Evolutionary conservation across 2,113 vertebrate species (phyloP).

Genomic region (Hippopotamus amphibius): DNA sequence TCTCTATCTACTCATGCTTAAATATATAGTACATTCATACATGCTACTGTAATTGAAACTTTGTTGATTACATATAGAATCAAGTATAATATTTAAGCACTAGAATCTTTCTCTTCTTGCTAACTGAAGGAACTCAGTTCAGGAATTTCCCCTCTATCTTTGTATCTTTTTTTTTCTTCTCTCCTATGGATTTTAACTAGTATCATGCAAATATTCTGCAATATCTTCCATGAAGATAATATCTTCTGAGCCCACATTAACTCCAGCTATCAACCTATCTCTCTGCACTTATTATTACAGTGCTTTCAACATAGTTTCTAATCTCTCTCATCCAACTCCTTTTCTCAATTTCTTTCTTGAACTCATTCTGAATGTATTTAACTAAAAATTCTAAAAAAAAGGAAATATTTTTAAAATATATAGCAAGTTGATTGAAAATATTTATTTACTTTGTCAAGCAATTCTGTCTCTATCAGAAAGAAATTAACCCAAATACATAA

Average conservation of each 20-base stretch:
- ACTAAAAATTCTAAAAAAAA: background rate
- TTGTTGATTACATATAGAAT: background rate
- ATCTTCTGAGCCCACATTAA: background rate
- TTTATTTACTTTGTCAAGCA: background rate
- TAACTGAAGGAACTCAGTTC: background rate
- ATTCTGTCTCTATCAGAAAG: background rate
- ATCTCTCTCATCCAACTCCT: background rate
- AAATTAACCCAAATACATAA: background rate
- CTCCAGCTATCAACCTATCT: background rate
- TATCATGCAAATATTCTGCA: background rate
- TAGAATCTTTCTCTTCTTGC: background rate
- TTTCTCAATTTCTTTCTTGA: background rate
- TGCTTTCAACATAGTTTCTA: background rate
- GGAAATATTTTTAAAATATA: background rate
- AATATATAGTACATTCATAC: background rate
- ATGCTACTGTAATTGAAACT: background rate
- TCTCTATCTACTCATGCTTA: background rate
- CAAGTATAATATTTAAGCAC: background rate
- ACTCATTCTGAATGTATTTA: background rate
- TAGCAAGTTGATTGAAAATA: background rate
- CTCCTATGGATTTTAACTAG: background rate
- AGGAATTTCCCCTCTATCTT: background rate
- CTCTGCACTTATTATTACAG: background rate
- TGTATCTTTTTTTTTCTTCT: background rate
- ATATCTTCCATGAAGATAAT: background rate